Conservation (phyloP, 2,888 invertebrate genomes). For the Pristionchus arcanus region DNA sequence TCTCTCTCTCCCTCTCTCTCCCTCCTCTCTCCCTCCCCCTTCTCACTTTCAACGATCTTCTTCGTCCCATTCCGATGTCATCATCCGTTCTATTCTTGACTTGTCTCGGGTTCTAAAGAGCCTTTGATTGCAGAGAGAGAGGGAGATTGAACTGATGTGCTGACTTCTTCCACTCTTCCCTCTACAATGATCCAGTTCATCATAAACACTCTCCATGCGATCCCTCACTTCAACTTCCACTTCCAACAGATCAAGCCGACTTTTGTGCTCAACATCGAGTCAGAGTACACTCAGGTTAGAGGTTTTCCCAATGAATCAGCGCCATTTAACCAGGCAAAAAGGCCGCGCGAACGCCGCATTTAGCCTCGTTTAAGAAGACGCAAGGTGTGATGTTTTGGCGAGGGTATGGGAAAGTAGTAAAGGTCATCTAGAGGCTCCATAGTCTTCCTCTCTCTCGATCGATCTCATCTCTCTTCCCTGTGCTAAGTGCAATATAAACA, state of each 20-base stretch:
- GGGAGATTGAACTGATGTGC: slow-evolving; percentile 10
- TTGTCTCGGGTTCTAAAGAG: not conserved
- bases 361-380: not conserved
- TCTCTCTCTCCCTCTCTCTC: slow-evolving; percentile 56
- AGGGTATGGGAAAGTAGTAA: not conserved
- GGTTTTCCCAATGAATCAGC: not conserved
- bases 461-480: not conserved
- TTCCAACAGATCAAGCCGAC: slow-evolving; percentile 67
- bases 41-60: slow-evolving; percentile 54
- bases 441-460: not conserved
- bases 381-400: slow-evolving; percentile 5
- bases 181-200: slow-evolving; percentile 59
- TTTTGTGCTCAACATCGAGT: slow-evolving; percentile 68
- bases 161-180: not conserved
- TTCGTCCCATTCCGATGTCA: slow-evolving; percentile 55
- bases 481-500: slow-evolving; percentile 45
- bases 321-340: not conserved
- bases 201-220: slow-evolving; percentile 60
- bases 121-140: not conserved
- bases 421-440: not conserved
- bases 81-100: slow-evolving; percentile 11
- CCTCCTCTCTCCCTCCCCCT: slow-evolving; percentile 32
- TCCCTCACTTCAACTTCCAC: slow-evolving; percentile 72
- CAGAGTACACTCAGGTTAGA: slow-evolving; percentile 71
- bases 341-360: not conserved